These are phyloP conservation scores for Carlito syrichta DNA, from an alignment of 2,113 vertebrate genomes.

Conservation along the genomic window DNA sequence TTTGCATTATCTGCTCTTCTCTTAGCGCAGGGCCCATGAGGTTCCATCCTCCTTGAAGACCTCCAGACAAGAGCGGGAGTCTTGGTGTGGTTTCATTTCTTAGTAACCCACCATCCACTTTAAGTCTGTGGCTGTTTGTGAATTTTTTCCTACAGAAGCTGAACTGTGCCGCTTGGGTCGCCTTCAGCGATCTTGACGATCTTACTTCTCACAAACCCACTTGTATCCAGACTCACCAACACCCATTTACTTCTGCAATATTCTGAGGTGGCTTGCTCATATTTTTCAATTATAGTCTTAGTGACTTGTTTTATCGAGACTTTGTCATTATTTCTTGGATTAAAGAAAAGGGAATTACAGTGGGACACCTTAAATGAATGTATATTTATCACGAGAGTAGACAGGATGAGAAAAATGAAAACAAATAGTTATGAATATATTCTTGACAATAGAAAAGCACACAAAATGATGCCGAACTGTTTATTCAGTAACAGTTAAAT, in stretches of 20 bases:
- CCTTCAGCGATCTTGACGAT: not conserved
- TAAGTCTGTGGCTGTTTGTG: not conserved
- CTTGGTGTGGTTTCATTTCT: not conserved
- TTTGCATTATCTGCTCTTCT: not conserved
- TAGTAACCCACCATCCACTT: not conserved
- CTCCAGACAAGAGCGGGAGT: not conserved
- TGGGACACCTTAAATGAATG: not conserved
- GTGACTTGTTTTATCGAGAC: not conserved
- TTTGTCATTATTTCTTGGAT: not conserved
- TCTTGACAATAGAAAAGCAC: not conserved
- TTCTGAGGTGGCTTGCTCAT: not conserved
- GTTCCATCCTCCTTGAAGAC: not conserved
- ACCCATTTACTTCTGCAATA: conserved; percentile 11
- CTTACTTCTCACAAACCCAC: not conserved
- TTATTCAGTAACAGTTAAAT: not conserved
- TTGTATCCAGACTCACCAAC: not conserved
- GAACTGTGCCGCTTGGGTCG: not conserved
- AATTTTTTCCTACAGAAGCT: not conserved
- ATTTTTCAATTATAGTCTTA: not conserved
- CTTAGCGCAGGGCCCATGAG: not conserved
- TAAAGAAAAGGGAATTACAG: not conserved
- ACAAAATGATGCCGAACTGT: not conserved
- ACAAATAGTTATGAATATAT: not conserved
- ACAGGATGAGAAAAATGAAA: not conserved
- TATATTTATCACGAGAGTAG: not conserved